A percentile compares a stretch with the other conserved stretches of the same genome.
These are phyloP conservation scores for Drosophila pseudotalamancana DNA, from an alignment of 2,888 invertebrate genomes.

Conservation along the genomic window DNA sequence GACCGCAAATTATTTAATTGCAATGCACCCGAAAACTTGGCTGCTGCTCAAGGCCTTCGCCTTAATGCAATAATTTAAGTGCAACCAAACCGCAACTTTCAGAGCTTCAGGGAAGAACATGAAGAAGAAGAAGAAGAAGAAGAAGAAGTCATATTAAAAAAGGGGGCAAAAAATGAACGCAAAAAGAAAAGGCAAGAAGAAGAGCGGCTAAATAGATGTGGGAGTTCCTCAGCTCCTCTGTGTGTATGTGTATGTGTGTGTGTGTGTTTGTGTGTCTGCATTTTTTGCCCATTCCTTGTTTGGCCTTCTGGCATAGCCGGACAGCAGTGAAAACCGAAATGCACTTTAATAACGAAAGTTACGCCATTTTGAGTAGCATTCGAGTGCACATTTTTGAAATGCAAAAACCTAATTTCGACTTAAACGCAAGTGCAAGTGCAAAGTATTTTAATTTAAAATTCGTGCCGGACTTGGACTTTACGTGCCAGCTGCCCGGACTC, in stretches of 20 bases:
- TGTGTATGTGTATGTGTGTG: constrained; percentile 1
- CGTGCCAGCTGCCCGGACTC: constrained; percentile 41
- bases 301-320: constrained; percentile 47
- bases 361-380: constrained; percentile 45
- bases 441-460: constrained; percentile 72
- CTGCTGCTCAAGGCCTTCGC: constrained; percentile 61
- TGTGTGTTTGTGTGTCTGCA: neutral
- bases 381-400: constrained; percentile 45
- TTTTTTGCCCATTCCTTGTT: constrained; percentile 19
- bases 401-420: constrained; percentile 66
- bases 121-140: too few species aligned
- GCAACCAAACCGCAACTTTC: constrained; percentile 71
- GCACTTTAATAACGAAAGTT: constrained; percentile 78
- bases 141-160: constrained; percentile 71
- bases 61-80: constrained; percentile 78
- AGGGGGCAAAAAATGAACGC: constrained; percentile 10
- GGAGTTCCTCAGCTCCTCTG: constrained; percentile 51
- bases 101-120: constrained; percentile 43
- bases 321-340: constrained; percentile 42
- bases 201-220: constrained; percentile 35
- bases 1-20: constrained; percentile 79
- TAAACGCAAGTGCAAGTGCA: constrained; percentile 55
- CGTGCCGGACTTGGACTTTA: constrained; percentile 50
- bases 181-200: constrained; percentile 19
- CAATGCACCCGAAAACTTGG: constrained; percentile 44